Percentiles rank a stretch among this genome's conserved stretches.
phyloP scores from a whole-genome alignment of 2,113 vertebrate genomes.

The Mandrillus leucophaeus region DNA sequence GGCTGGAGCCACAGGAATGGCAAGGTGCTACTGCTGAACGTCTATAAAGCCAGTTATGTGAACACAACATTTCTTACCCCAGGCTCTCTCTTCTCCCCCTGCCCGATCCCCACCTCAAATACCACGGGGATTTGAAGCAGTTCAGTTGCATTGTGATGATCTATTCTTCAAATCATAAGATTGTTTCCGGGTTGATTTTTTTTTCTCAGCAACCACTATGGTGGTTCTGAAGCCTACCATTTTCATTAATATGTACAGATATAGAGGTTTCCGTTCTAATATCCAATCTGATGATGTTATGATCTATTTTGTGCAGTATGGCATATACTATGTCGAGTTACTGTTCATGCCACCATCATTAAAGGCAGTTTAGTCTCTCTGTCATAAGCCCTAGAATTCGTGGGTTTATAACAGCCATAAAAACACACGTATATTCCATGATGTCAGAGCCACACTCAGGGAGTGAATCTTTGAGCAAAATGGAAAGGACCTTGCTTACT shows the following conservation, averaged over 20 bases:
- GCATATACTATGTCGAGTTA: background rate
- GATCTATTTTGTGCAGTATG: slow-evolving; percentile 30
- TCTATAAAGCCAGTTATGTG: background rate
- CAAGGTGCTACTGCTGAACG: background rate
- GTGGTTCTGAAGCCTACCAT: slow-evolving; percentile 41
- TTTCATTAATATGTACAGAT: slow-evolving; percentile 56
- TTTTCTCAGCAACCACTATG: background rate
- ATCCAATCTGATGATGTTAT: background rate
- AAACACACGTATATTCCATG: slow-evolving; percentile 41
- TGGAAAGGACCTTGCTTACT: slow-evolving; percentile 66
- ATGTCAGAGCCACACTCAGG: slow-evolving; percentile 38
- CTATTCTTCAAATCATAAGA: background rate
- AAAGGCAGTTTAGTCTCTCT: slow-evolving; percentile 70
- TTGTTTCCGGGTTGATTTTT: slow-evolving; percentile 28
- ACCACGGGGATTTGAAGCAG: background rate
- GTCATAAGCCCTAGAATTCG: slow-evolving; percentile 51
- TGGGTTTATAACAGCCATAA: slow-evolving; percentile 62
- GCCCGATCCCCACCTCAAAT: background rate
- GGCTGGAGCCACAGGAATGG: background rate
- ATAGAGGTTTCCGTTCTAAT: slow-evolving; percentile 50
- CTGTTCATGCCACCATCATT: slow-evolving; percentile 30
- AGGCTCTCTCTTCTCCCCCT: background rate
- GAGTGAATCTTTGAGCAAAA: slow-evolving; percentile 61
- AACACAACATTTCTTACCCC: background rate
- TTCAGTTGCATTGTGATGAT: background rate